phyloP scores from a whole-genome alignment of 2,797 vertebrate species.

The Clarias platycephalus region DNA sequence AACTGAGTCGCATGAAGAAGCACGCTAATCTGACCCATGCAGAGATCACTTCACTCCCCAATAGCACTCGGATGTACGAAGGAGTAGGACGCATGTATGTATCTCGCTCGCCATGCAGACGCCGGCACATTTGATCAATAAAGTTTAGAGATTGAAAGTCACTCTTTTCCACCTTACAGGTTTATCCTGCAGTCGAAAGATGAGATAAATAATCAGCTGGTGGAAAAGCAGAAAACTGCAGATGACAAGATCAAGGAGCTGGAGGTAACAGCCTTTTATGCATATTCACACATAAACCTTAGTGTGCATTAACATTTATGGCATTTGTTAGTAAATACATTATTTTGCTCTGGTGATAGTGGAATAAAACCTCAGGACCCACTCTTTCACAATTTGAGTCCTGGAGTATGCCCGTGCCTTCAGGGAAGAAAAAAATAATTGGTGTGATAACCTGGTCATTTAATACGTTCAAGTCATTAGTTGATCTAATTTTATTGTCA shows the following conservation, averaged over 20 bases:
- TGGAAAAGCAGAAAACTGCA: slow-evolving; percentile 88
- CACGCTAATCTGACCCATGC: slow-evolving; percentile 86
- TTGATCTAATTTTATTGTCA: no score
- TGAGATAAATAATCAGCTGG: slow-evolving; percentile 85
- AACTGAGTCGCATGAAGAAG: slow-evolving; percentile 89
- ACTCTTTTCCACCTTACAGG: slow-evolving; percentile 65
- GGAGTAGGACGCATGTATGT: slow-evolving; percentile 96
- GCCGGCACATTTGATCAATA: no score
- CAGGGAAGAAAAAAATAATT: no score
- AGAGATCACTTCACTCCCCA: slow-evolving; percentile 82
- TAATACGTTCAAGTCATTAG: no score
- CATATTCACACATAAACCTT: not conserved
- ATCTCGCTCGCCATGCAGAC: not conserved
- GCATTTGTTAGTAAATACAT: not conserved
- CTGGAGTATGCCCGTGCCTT: no score
- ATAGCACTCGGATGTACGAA: slow-evolving; percentile 90
- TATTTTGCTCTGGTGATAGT: not conserved
- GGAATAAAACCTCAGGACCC: not conserved
- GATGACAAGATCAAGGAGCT: slow-evolving; percentile 95
- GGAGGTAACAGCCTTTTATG: slow-evolving; percentile 76
- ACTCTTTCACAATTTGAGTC: no score
- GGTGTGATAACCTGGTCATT: no score
- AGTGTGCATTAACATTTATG: not conserved
- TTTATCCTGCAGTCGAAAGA: slow-evolving; percentile 93
- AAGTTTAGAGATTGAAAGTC: not conserved